Conservation (phyloP, 2,888 invertebrate species). For the Drosophila vallismaia region DNA sequence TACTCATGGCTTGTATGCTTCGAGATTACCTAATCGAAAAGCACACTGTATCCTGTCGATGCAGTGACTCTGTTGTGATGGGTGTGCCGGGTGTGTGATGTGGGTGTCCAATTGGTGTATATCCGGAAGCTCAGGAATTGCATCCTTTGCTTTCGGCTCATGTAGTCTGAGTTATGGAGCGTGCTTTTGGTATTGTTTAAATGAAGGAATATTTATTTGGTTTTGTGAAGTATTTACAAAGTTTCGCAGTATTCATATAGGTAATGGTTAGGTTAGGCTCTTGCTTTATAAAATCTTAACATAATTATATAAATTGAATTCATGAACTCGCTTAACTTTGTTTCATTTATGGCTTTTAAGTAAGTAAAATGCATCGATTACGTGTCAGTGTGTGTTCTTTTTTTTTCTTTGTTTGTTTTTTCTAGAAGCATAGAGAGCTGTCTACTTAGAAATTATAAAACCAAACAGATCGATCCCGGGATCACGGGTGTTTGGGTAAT, state of each 20-base stretch:
- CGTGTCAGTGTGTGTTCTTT: constrained; percentile 52
- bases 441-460: constrained; percentile 73
- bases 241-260: constrained; percentile 56
- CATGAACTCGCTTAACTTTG: constrained; percentile 46
- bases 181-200: constrained; percentile 43
- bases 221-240: constrained; percentile 77
- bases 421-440: constrained; percentile 51
- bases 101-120: constrained; percentile 6
- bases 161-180: constrained; percentile 15
- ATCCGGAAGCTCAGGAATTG: not conserved
- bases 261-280: constrained; percentile 48
- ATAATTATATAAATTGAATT: constrained; percentile 70
- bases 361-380: constrained; percentile 70
- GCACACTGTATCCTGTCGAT: constrained; percentile 27
- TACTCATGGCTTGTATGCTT: constrained; percentile 43
- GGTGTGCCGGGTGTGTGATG: constrained; percentile 13
- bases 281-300: constrained; percentile 77
- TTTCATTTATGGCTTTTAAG: constrained; percentile 32
- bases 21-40: constrained; percentile 30
- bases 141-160: constrained; percentile 19
- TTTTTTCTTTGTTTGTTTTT: constrained; percentile 9
- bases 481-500: constrained; percentile 4
- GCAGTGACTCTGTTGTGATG: constrained; percentile 25
- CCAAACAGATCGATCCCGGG: constrained; percentile 54
- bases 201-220: constrained; percentile 69